phyloP scores from a whole-genome alignment of 2,888 invertebrate species.

The Idaea dimidiata region DNA sequence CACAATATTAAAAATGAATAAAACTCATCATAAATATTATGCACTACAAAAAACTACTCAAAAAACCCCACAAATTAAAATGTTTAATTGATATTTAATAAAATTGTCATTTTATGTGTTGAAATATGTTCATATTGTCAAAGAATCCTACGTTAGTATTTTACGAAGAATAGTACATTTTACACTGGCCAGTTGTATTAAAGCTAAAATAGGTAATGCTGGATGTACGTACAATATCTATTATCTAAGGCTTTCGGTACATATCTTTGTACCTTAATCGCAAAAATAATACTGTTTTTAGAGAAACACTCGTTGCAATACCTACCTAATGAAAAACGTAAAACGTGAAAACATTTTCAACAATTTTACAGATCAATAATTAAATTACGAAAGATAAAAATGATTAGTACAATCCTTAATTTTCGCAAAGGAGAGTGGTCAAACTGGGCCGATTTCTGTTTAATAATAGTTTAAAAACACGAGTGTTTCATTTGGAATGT shows the following conservation, averaged over 20 bases:
- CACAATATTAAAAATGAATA: too few relatives aligned
- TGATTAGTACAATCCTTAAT: too few relatives aligned
- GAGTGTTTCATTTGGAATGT: not conserved
- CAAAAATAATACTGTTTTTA: not conserved
- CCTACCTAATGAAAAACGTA: too few relatives aligned
- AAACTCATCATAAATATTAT: too few relatives aligned
- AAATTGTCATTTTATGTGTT: slow-evolving; percentile 21
- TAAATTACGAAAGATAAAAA: too few relatives aligned
- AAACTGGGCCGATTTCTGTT: not conserved
- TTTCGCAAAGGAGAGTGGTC: not conserved
- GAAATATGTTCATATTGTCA: slow-evolving; percentile 3
- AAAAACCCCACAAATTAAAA: too few relatives aligned
- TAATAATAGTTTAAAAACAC: not conserved
- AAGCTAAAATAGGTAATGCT: slow-evolving; percentile 66
- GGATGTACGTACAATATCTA: slow-evolving; percentile 53
- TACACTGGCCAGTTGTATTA: slow-evolving; percentile 77
- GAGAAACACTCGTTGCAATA: not conserved
- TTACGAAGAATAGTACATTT: slow-evolving; percentile 46
- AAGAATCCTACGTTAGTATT: not conserved
- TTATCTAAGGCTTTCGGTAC: slow-evolving; percentile 43
- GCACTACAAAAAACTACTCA: too few relatives aligned
- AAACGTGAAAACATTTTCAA: too few relatives aligned
- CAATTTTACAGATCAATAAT: too few relatives aligned
- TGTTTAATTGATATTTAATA: too few relatives aligned
- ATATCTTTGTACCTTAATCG: not conserved